Conservation (phyloP, 1,140 invertebrate species). For the Aradophagus sp. region DNA sequence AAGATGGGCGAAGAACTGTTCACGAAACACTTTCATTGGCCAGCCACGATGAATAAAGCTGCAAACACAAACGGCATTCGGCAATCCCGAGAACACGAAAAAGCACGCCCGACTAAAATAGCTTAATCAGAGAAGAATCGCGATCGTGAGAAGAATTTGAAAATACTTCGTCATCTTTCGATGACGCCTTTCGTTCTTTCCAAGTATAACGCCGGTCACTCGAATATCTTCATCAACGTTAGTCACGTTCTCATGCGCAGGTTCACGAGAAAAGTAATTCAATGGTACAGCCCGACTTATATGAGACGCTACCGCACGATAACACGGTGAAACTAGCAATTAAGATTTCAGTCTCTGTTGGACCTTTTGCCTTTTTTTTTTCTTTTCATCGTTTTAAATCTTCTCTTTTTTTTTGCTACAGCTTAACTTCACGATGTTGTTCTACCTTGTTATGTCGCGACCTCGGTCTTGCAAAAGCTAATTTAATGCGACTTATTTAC, state of each 20-base stretch:
- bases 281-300: conserved; percentile 24
- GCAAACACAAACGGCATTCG: conserved; percentile 11
- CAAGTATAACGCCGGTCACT: conserved; percentile 15
- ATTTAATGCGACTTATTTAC: conserved; percentile 30
- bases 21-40: not conserved
- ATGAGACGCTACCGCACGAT: conserved; percentile 33
- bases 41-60: conserved; percentile 16
- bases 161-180: conserved; percentile 37
- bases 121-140: conserved; percentile 48
- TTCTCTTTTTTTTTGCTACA: no score
- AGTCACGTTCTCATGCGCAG: conserved; percentile 46
- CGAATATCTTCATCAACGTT: conserved; percentile 53
- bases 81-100: conserved; percentile 11
- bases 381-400: no score
- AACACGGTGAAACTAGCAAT: conserved; percentile 50
- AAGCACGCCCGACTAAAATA: conserved; percentile 30
- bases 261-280: conserved; percentile 41
- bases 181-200: conserved; percentile 51
- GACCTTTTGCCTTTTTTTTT: conserved; percentile 13
- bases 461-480: conserved; percentile 17
- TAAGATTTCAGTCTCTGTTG: conserved; percentile 47
- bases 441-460: conserved; percentile 11
- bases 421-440: conserved; percentile 9
- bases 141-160: conserved; percentile 43
- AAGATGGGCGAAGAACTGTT: no score